Base-by-base conservation (phyloP, 2,797 vertebrate genomes). In the Pelodytes ibericus region DNA sequence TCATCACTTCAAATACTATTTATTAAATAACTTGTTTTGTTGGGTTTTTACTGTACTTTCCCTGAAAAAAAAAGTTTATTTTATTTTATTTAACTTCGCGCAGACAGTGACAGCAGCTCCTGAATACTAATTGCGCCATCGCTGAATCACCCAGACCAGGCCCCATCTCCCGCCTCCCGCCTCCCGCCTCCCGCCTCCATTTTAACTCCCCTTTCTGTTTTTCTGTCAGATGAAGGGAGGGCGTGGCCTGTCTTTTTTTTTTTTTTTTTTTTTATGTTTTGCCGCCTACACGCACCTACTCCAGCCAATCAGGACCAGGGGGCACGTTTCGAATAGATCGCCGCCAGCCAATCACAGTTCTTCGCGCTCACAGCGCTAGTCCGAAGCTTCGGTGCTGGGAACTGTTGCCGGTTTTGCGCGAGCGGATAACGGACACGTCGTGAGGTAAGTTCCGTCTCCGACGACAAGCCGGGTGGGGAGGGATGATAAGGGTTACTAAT, bases 331-430 rank as follows among this genome's bases (percentile, higher is more conserved):
- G 26, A 76, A 70, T 22, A 13, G 33, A 5, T 11, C 10, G 4
- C 15, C 36, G 4, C 22, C 60, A 41, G 26, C 74, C 74, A 64
- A 77, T 77, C 67, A 27, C 24, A 15, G 0, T 13, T 11, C 58
- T 77, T 77, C 59, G 67, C 74, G 74, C 74, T 27, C 36, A 64
- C 1, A n/a, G 13, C 39, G 9, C 53, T 74, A 44, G 62, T 75
- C 22, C 58, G 47, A 41, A 70, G 31, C 61, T 20, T 4, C 20
- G 3, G 4, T 11, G 13, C 1, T 33, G 49, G 74, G 39, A 36
- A 20, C 11, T 2, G 10, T 1, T 53, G 59, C 64, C 30, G 73
- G 67, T 75, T 4, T 58, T 0, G 27, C 41, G 24, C 29, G 61
- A 41, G 33, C 61, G 49, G 2, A 25, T 29, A 1, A 2, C 0